Evolutionary conservation across 2,113 vertebrate genomes (phyloP), one percentile per base, ranked within the genome.

Genomic region (Indri indri): DNA sequence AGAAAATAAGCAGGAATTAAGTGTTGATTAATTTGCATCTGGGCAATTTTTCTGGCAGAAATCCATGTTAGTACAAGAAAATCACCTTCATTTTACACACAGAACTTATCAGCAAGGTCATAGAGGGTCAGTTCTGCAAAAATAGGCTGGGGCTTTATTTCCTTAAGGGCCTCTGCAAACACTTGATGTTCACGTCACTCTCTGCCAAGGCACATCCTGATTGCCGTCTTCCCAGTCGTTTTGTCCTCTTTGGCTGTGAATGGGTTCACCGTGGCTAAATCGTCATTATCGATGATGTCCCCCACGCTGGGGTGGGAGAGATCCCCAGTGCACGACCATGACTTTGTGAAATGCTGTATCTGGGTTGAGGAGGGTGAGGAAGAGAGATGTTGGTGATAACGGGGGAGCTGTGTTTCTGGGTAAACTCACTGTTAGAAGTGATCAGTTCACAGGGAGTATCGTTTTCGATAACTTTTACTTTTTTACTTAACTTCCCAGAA

Each of bases 11-110:
- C 12, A 54, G 13, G 47, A 66, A 61, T 61, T 25, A 50, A 81
- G 17, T 34, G 34, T 11, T 87, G 47, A 86, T 32, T 42, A 13
- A 40, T 68, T 57, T 88, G 68, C 40, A 93, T 25, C 20, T 23
- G 34, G 25, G 25, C 61, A 66, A 40, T 50, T 96, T 95, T 89
- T 52, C 74, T 83, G 91, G 54, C 32, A 90, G 73, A 7, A 8
- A 32, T 83, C 0, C n/a, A 0, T 3, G 5, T n/a, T 50, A 37
- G 45, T 50, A 18, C 50, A 52, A 34, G 61, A 18, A 16, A 34
- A 47, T 4, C 8, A 42, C n/a, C 23, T 47, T 88, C 6, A 5
- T n/a, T 45, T 88, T 37, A 17, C 0, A 10, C 6, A 50, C 7
- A 5, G 22, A 70, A 4, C 17, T 83, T 68, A 32, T 27, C 34